Conservation (phyloP, 2,888 invertebrate genomes). For the Eugnorisma glareosa region DNA sequence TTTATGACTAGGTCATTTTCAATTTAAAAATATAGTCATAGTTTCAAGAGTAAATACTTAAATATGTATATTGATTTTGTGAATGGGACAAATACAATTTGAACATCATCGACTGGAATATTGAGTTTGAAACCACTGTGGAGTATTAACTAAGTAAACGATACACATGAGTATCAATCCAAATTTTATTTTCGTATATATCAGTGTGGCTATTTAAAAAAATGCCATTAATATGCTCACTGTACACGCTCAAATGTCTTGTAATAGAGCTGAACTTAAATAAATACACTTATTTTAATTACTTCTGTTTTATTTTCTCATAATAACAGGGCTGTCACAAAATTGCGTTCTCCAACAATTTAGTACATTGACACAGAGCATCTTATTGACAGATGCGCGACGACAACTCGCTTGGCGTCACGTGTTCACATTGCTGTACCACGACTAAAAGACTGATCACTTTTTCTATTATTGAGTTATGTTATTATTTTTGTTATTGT, state of each 20-base stretch:
- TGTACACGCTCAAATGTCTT: conserved; percentile 28
- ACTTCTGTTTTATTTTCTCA: background rate
- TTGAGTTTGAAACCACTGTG: background rate
- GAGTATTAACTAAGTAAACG: background rate
- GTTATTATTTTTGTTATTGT: no score
- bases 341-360: no score
- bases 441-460: no score
- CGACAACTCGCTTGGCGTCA: no score
- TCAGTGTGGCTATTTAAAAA: conserved; percentile 36
- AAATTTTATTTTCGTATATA: conserved; percentile 7
- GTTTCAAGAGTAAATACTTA: conserved; percentile 23
- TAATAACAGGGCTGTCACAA: no score
- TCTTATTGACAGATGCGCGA: no score
- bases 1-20: background rate
- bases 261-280: conserved; percentile 31
- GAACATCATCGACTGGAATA: background rate
- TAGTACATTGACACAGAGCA: no score
- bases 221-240: conserved; percentile 22
- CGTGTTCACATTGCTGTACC: no score
- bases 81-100: conserved; percentile 4
- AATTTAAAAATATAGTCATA: background rate
- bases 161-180: conserved; percentile 13
- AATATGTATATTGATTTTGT: conserved; percentile 9
- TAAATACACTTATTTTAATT: conserved; percentile 49
- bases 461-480: no score